These are phyloP conservation scores for Drosophila auraria DNA, from an alignment of 1,140 invertebrate species.

Conservation along the genomic window DNA sequence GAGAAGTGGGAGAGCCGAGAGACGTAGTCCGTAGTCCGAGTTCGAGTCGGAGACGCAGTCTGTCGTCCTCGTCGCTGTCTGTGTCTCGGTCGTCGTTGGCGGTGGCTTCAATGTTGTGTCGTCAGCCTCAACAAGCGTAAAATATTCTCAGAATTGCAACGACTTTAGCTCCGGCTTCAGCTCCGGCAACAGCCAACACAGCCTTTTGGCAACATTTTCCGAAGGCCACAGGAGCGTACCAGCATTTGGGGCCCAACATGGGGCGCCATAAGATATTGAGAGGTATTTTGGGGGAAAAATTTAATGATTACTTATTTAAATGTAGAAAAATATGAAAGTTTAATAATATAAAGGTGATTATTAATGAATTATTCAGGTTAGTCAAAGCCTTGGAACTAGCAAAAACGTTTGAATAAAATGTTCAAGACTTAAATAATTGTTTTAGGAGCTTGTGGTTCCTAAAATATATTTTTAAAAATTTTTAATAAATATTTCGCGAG, in stretches of 20 bases:
- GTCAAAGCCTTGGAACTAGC: too few relatives aligned
- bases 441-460: background rate
- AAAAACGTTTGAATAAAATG: rapidly evolving
- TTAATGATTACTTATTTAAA: background rate
- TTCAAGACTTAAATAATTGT: too few relatives aligned
- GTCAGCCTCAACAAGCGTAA: constrained; percentile 81
- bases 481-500: too few relatives aligned
- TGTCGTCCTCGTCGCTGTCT: constrained; percentile 44
- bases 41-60: constrained; percentile 23
- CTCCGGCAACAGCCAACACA: constrained; percentile 9
- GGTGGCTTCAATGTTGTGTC: constrained; percentile 72
- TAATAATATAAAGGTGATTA: background rate
- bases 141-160: constrained; percentile 81
- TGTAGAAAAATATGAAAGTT: background rate
- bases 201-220: constrained; percentile 69
- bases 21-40: constrained; percentile 2
- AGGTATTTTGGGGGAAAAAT: too few relatives aligned
- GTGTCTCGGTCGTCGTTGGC: constrained; percentile 59
- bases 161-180: constrained; percentile 65
- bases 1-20: constrained; percentile 21
- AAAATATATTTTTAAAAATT: background rate
- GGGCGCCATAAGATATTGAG: constrained; percentile 13
- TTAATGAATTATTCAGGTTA: background rate
- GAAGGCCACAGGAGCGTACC: constrained; percentile 54
- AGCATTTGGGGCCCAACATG: constrained; percentile 27